A percentile compares a stretch with the other conserved stretches of the same genome.
Evolutionary conservation across 2,888 invertebrate genomes (phyloP).

Genomic region (Agonopterix arenella): DNA sequence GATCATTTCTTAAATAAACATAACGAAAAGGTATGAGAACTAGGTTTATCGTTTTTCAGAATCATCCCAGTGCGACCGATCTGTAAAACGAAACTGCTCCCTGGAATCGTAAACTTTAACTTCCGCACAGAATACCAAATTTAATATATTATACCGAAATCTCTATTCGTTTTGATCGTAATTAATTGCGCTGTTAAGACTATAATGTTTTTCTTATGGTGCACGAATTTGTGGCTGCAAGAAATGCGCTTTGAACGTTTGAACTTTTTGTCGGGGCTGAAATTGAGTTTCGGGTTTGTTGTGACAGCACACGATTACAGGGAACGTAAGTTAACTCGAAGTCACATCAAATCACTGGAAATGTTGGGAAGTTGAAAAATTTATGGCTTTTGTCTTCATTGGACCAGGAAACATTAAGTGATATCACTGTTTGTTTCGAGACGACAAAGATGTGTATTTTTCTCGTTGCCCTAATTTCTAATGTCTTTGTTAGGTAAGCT

Average conservation of each 20-base stretch:
- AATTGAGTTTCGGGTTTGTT: constrained; percentile 8
- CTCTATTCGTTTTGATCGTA: constrained; percentile 21
- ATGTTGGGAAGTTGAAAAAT: constrained; percentile 12
- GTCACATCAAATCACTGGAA: constrained; percentile 27
- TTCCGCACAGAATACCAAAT: constrained; percentile 26
- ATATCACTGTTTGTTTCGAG: constrained; percentile 21
- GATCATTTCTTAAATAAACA: neutral
- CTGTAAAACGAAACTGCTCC: constrained; percentile 27
- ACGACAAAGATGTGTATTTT: constrained; percentile 21
- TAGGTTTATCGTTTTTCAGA: constrained; percentile 62
- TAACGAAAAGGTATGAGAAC: constrained; percentile 23
- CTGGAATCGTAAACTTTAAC: constrained; percentile 38
- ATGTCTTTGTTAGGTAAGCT: constrained; percentile 31
- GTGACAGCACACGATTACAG: constrained; percentile 17
- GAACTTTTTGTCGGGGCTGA: neutral
- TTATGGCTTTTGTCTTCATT: constrained; percentile 44
- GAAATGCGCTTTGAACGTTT: constrained; percentile 6
- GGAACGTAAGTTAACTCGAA: constrained; percentile 19
- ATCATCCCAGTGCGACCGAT: constrained; percentile 25
- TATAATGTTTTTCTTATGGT: constrained; percentile 13
- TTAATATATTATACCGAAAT: constrained; percentile 16
- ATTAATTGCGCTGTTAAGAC: constrained; percentile 16
- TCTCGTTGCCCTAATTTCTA: constrained; percentile 29
- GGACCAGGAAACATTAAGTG: constrained; percentile 41
- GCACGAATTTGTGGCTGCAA: constrained; percentile 3